These are phyloP conservation scores for Heteromormyrus szaboi DNA, from an alignment of 2,797 vertebrate genomes.

Conservation along the genomic window DNA sequence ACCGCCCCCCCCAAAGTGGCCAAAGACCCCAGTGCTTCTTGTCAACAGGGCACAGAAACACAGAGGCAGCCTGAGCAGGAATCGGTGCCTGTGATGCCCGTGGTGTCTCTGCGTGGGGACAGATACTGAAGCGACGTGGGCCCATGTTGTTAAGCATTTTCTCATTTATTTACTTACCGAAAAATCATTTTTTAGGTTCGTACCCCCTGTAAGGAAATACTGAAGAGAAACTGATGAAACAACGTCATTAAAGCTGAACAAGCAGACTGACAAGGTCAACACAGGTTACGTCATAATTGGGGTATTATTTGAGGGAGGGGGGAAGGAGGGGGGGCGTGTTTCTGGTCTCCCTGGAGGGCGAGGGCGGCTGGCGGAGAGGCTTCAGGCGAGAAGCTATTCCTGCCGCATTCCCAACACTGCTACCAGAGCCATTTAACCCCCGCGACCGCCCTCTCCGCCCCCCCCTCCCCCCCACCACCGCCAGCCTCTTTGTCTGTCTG, in stretches of 20 bases:
- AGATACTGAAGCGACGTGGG: neutral
- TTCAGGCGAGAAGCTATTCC: constrained; percentile 12
- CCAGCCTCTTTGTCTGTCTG: constrained; percentile 8
- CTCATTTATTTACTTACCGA: neutral
- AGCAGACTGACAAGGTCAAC: neutral
- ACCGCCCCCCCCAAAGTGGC: neutral
- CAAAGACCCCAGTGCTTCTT: neutral
- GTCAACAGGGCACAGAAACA: neutral
- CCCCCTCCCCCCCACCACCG: neutral
- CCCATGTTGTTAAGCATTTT: neutral
- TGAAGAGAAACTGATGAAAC: neutral
- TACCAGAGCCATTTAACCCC: neutral
- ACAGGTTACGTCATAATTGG: neutral
- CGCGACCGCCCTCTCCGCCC: neutral
- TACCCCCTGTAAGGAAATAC: neutral
- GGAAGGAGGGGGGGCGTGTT: neutral
- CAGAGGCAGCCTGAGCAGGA: neutral
- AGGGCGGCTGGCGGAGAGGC: neutral
- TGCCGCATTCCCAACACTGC: neutral
- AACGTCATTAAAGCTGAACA: neutral
- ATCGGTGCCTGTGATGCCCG: too few relatives aligned
- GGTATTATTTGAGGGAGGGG: neutral
- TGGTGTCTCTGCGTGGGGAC: neutral
- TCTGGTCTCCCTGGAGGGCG: neutral
- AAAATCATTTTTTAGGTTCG: neutral